Evolutionary conservation across 2,888 invertebrate species (phyloP), one percentile per base, ranked within the genome.

Genomic region (Eupithecia subumbrata): DNA sequence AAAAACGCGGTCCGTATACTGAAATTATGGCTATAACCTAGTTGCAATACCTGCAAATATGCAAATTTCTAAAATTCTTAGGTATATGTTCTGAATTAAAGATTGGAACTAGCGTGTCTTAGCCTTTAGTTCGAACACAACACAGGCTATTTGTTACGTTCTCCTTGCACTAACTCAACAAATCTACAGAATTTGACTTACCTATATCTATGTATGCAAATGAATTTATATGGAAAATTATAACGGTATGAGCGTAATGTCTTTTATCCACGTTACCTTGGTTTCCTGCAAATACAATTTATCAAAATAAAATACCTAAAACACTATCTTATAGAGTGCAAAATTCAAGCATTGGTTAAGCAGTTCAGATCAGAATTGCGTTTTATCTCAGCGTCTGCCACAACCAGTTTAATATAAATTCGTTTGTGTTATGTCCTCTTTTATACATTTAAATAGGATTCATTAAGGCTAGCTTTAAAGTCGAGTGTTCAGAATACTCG

Each of bases 341-440:
- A 60, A 60, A 25, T 14, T 25, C 60, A 12, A 60, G 60, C 25
- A 25, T 14, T 25, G 14, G 25, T 25, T 25, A 25, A 25, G 14
- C 14, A 56, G 11, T 25, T 60, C 12, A 25, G 14, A 5, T 60
- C 25, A 25, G 14, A 25, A 60, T 25, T 12, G 60, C 60, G 60
- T 0, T 60, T 60, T 14, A 25, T 60, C 25, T 60, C 22, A 60
- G 25, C 60, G 25, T 60, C 60, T 25, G 25, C 60, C 25, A 60
- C 25, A 60, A 60, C 22, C 60, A 60, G 60, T 60, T 60, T 60
- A 25, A 60, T 60, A 25, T 60, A 25, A 60, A 60, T 25, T 60
- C 60, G 25, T 25, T 60, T 60, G 60, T 25, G 60, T 60, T 14
- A 22, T 25, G 25, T 25, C 25, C 12, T 60, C 25, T 60, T 60